Evolutionary conservation across 2,113 vertebrate species (phyloP).

Genomic region (Aviceda subcristata): DNA sequence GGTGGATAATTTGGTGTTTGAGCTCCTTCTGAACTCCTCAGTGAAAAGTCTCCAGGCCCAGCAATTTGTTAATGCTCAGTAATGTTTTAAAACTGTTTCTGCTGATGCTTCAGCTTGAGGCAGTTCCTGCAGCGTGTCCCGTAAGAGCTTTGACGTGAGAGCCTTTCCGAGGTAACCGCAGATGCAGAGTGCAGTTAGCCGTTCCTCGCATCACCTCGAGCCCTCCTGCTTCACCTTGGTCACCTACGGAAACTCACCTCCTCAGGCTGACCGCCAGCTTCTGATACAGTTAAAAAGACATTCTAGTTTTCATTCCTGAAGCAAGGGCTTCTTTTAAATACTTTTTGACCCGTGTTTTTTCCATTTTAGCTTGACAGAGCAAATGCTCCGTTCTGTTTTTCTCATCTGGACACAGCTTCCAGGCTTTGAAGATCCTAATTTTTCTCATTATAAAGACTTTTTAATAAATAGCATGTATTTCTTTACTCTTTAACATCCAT

Average conservation of each 20-base stretch:
- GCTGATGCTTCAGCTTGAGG: not conserved
- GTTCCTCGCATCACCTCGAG: not conserved
- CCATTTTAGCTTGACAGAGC: not conserved
- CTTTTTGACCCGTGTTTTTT: not conserved
- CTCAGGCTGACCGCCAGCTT: not conserved
- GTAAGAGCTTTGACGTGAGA: not conserved
- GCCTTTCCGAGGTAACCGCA: fast-evolving
- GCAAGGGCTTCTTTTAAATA: not conserved
- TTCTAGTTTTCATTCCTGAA: not conserved
- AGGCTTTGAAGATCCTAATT: not conserved
- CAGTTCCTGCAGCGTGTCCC: not conserved
- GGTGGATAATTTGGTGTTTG: not conserved
- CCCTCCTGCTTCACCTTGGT: not conserved
- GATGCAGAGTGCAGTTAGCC: not conserved
- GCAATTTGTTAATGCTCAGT: not conserved
- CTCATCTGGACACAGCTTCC: not conserved
- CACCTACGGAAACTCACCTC: not conserved
- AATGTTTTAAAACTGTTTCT: not conserved
- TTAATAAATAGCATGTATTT: not conserved
- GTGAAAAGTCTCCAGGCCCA: not conserved
- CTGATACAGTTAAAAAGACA: not conserved
- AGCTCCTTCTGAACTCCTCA: not conserved
- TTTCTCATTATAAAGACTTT: not conserved
- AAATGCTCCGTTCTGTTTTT: not conserved
- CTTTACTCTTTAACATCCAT: not conserved